Evolutionary conservation across 2,113 vertebrate species (phyloP).

Genomic region (Crocuta crocuta): DNA sequence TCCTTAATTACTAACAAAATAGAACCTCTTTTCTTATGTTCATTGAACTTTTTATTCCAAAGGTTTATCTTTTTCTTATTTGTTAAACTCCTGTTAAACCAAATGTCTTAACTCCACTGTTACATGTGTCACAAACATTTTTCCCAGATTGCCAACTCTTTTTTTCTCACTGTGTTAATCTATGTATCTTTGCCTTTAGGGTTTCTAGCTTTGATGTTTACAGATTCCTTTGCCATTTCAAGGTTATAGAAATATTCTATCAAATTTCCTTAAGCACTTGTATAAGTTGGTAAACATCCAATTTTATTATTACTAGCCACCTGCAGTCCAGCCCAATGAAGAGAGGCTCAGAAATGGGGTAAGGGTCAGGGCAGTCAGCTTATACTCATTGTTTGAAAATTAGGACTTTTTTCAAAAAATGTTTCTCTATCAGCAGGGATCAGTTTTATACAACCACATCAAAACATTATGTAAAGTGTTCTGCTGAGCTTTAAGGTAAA

Average conservation of each 20-base stretch:
- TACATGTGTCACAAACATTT: slow-evolving; percentile 33
- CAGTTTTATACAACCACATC: neutral
- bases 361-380: neutral
- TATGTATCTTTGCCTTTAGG: slow-evolving; percentile 39
- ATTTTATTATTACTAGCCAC: neutral
- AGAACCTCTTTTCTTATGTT: neutral
- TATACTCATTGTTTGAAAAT: neutral
- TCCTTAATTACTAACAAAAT: neutral
- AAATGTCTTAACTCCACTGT: neutral
- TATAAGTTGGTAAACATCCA: slow-evolving; percentile 44
- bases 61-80: slow-evolving; percentile 6
- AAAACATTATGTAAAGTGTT: slow-evolving; percentile 47
- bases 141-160: neutral
- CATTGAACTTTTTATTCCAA: neutral
- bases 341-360: neutral
- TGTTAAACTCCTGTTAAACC: slow-evolving; percentile 4
- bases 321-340: neutral
- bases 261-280: slow-evolving; percentile 22
- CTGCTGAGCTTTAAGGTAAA: slow-evolving; percentile 15
- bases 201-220: slow-evolving; percentile 39
- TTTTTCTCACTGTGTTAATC: neutral
- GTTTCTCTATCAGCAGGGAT: slow-evolving; percentile 41
- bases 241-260: slow-evolving; percentile 43
- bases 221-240: slow-evolving; percentile 29
- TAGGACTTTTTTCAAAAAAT: neutral